Conservation (phyloP, 2,888 invertebrate species). For the Drosophila tripunctata region DNA sequence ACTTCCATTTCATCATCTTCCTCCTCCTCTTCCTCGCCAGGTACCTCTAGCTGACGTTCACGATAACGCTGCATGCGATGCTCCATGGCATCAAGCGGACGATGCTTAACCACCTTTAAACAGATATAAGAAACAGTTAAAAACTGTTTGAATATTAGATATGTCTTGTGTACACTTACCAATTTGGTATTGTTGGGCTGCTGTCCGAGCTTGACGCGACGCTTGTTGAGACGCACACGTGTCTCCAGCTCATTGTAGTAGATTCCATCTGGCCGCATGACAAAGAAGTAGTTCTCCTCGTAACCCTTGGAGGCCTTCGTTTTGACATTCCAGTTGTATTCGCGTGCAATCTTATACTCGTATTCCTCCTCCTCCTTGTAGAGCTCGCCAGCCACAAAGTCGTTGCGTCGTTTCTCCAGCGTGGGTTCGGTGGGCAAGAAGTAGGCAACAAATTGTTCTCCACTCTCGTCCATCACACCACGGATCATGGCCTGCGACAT, state of each 20-base stretch:
- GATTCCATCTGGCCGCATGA: constrained; percentile 94
- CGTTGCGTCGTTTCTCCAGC: constrained; percentile 93
- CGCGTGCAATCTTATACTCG: constrained; percentile 98
- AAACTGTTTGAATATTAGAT: neutral
- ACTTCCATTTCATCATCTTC: constrained; percentile 86
- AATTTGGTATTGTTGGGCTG: constrained; percentile 86
- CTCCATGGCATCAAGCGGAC: constrained; percentile 93
- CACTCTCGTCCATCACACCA: constrained; percentile 99
- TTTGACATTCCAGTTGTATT: constrained; percentile 99
- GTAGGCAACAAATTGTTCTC: constrained; percentile 99
- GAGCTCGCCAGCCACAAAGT: constrained; percentile 89
- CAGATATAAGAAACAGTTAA: neutral
- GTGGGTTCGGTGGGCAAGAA: constrained; percentile 98
- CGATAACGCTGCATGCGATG: constrained; percentile 93
- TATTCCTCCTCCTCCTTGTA: constrained; percentile 96
- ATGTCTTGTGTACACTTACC: constrained; percentile 85
- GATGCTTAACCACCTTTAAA: constrained; percentile 89
- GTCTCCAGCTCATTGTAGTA: constrained; percentile 98
- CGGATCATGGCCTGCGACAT: constrained; percentile 99
- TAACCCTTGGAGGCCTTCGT: constrained; percentile 97
- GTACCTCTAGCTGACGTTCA: constrained; percentile 94
- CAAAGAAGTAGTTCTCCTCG: constrained; percentile 98
- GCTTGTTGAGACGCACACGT: constrained; percentile 95
- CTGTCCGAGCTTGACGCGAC: constrained; percentile 91
- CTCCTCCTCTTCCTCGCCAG: constrained; percentile 89